These are phyloP conservation scores for Folsomia manolachei DNA, from an alignment of 2,888 invertebrate genomes.

Conservation along the genomic window DNA sequence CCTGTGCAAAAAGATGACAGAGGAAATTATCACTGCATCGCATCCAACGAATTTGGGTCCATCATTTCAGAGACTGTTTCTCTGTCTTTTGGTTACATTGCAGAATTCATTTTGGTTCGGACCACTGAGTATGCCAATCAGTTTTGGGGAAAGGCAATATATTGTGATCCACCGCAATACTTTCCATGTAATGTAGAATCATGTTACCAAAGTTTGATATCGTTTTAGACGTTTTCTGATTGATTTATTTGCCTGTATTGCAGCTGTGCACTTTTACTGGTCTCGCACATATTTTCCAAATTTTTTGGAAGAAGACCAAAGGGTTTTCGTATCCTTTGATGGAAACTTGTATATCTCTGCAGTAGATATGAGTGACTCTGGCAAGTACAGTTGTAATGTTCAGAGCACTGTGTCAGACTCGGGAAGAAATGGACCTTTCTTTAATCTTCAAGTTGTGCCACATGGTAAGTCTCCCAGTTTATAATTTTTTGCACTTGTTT, in stretches of 20 bases:
- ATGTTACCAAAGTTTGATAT: not conserved
- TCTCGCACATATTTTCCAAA: conserved; percentile 83
- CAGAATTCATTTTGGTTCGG: conserved; percentile 84
- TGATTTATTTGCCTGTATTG: not conserved
- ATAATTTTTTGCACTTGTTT: too few species aligned
- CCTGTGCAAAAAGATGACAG: conserved; percentile 74
- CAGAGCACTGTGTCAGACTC: conserved; percentile 81
- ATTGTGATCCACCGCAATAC: conserved; percentile 88
- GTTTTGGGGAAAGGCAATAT: conserved; percentile 90
- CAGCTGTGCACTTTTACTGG: conserved; percentile 84
- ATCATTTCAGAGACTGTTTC: conserved; percentile 84
- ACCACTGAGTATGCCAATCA: conserved; percentile 79
- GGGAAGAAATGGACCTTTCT: conserved; percentile 86
- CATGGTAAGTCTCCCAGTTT: conserved; percentile 66
- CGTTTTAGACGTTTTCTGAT: not conserved
- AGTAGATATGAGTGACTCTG: conserved; percentile 82
- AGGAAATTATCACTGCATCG: conserved; percentile 87
- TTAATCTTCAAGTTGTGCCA: conserved; percentile 74
- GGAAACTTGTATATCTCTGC: conserved; percentile 93
- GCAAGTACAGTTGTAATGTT: conserved; percentile 87
- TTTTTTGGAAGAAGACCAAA: conserved; percentile 86
- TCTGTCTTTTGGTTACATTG: conserved; percentile 81
- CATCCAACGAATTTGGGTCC: conserved; percentile 82
- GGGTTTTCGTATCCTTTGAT: conserved; percentile 90
- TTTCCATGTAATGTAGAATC: conserved; percentile 66